A percentile compares a stretch with the other conserved stretches of the same genome.
phyloP scores from a whole-genome alignment of 2,113 vertebrate genomes.

The Eira barbara region DNA sequence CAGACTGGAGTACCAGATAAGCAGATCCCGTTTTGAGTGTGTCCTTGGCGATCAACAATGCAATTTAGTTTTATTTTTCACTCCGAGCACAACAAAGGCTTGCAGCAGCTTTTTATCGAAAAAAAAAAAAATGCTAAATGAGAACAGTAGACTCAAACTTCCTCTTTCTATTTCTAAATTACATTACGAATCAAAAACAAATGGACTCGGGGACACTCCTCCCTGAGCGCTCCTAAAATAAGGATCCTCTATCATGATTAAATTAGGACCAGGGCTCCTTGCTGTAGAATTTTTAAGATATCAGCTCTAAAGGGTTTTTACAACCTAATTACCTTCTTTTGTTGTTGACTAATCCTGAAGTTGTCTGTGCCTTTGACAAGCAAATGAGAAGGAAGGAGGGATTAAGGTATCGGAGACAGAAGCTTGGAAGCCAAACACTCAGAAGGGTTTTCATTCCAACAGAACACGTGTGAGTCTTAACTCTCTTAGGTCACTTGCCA shows the following conservation, averaged over 20 bases:
- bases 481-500: not conserved
- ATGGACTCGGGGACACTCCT: conserved; percentile 38
- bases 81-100: conserved; percentile 9
- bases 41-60: not conserved
- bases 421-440: not conserved
- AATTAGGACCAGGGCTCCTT: conserved; percentile 37
- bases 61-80: conserved; percentile 13
- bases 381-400: not conserved
- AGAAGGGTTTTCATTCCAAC: not conserved
- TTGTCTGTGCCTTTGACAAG: not conserved
- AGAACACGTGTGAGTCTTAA: not conserved
- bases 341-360: not conserved
- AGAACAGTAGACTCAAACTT: conserved; percentile 30
- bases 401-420: not conserved
- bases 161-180: conserved; percentile 43
- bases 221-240: conserved; percentile 39
- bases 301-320: conserved; percentile 50
- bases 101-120: conserved; percentile 53
- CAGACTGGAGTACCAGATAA: not conserved
- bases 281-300: conserved; percentile 43
- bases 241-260: conserved; percentile 19
- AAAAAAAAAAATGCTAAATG: not conserved
- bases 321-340: conserved; percentile 48
- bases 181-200: conserved; percentile 44
- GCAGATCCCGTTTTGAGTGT: not conserved